Evolutionary conservation across 1,140 invertebrate species (phyloP).

Genomic region (Hesperophylax magnus): DNA sequence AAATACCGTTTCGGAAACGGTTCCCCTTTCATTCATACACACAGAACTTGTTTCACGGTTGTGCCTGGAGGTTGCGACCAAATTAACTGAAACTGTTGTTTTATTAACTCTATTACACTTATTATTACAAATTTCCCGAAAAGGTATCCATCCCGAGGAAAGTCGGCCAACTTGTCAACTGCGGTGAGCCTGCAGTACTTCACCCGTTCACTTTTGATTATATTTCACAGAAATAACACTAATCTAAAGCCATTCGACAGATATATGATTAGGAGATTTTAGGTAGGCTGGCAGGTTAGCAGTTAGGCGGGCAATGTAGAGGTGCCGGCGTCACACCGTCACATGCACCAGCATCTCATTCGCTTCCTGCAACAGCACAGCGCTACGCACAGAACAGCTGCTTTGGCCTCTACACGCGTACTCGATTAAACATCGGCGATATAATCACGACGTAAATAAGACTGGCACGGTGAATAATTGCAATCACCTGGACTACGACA

Average conservation of each 20-base stretch:
- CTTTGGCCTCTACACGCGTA: conserved; percentile 1
- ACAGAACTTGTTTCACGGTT: neutral
- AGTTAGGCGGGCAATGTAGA: too few relatives aligned
- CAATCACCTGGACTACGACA: conserved; percentile 1
- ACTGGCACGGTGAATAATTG: neutral
- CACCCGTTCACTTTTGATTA: too few relatives aligned
- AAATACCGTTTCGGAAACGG: conserved; percentile 12
- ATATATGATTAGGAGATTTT: too few relatives aligned
- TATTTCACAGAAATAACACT: too few relatives aligned
- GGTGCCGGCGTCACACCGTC: neutral
- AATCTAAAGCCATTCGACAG: too few relatives aligned
- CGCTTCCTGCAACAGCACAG: neutral
- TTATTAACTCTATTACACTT: neutral
- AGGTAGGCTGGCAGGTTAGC: too few relatives aligned
- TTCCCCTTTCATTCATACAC: conserved; percentile 6
- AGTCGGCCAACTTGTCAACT: conserved; percentile 12
- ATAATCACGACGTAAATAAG: conserved; percentile 9
- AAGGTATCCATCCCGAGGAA: neutral
- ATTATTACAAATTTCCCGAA: neutral
- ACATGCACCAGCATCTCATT: neutral
- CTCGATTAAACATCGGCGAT: neutral
- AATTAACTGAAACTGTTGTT: neutral
- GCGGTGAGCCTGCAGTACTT: neutral
- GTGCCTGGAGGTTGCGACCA: neutral
- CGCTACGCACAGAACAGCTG: conserved; percentile 1